Conservation (phyloP, 2,888 invertebrate genomes). For the Heliconius erato region DNA sequence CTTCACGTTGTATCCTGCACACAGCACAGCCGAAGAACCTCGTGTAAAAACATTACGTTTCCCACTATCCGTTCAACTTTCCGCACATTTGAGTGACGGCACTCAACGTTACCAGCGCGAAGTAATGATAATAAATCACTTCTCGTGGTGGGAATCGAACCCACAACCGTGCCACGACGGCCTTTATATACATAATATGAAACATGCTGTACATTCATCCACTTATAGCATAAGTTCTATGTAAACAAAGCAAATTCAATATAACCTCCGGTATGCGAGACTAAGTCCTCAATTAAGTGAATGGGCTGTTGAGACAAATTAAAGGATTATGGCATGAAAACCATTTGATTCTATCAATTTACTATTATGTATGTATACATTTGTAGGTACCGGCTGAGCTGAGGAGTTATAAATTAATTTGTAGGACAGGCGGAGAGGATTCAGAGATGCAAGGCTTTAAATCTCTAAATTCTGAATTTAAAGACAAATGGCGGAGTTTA, state of each 20-base stretch:
- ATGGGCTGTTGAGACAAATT: slow-evolving; percentile 43
- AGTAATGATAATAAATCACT: too few relatives aligned
- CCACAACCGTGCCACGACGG: too few relatives aligned
- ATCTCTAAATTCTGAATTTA: background rate
- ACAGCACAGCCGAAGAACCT: background rate
- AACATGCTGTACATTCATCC: background rate
- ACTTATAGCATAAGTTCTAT: background rate
- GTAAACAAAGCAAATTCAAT: slow-evolving; percentile 12
- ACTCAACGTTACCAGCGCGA: too few relatives aligned
- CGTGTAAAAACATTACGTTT: background rate
- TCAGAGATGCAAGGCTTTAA: background rate
- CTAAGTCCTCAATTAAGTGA: slow-evolving; percentile 45
- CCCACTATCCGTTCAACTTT: background rate
- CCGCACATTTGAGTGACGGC: too few relatives aligned
- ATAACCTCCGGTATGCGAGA: slow-evolving; percentile 8
- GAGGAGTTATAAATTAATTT: background rate
- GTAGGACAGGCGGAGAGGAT: background rate
- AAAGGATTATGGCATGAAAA: slow-evolving; percentile 37
- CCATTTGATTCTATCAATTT: slow-evolving; percentile 35
- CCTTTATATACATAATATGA: background rate
- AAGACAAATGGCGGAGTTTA: background rate
- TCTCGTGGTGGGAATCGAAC: too few relatives aligned
- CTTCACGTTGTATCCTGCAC: background rate
- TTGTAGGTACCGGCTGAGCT: slow-evolving; percentile 2
- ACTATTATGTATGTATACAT: slow-evolving; percentile 13